phyloP scores from a whole-genome alignment of 2,888 invertebrate genomes.

The Hydroisotoma schaefferi region DNA sequence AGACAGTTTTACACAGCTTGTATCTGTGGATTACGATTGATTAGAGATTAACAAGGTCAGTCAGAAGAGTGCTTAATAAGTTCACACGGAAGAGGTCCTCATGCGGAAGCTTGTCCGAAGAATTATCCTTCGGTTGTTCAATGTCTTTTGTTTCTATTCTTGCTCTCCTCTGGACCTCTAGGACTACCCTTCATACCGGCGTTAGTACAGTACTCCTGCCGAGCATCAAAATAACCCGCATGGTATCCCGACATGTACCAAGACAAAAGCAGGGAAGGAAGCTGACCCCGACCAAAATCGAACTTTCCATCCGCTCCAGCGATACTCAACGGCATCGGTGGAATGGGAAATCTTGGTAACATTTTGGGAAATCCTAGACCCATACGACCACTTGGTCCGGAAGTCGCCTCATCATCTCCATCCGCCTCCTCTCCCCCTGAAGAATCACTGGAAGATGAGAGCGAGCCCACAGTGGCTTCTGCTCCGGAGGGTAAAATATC shows the following conservation, averaged over 20 bases:
- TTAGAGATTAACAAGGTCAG: no score
- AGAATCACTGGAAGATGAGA: constrained; percentile 11
- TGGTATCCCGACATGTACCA: constrained; percentile 44
- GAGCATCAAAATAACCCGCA: constrained; percentile 31
- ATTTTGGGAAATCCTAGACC: constrained; percentile 5
- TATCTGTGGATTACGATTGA: no score
- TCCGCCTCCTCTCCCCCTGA: not conserved
- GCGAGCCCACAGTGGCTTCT: constrained; percentile 24
- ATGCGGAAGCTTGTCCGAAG: no score
- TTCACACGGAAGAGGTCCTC: no score
- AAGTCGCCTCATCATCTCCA: constrained; percentile 9
- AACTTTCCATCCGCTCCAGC: constrained; percentile 21
- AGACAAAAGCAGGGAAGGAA: constrained; percentile 31
- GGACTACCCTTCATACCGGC: no score
- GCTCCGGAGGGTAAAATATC: constrained; percentile 23
- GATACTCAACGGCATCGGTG: constrained; percentile 31
- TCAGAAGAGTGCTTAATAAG: no score
- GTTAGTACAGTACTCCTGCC: no score
- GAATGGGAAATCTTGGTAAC: constrained; percentile 21
- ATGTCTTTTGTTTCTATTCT: no score
- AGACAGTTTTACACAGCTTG: no score
- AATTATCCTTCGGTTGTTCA: no score
- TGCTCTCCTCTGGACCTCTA: no score
- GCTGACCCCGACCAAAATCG: constrained; percentile 27
- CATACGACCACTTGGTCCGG: not conserved